Evolutionary conservation across 2,113 vertebrate species (phyloP).

Genomic region (Ursus arctos): DNA sequence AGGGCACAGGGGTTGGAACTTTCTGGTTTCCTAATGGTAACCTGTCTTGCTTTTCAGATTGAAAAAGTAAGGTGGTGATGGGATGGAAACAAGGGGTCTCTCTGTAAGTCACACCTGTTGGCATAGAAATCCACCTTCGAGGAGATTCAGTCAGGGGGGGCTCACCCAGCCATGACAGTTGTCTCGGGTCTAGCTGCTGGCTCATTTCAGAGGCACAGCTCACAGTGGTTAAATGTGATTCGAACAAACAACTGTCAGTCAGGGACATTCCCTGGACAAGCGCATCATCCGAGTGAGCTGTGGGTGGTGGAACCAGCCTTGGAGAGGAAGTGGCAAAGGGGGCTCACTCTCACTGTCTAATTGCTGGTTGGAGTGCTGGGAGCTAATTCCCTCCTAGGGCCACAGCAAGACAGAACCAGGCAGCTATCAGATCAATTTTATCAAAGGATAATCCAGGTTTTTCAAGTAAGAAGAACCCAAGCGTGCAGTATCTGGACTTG

Average conservation of each 20-base stretch:
- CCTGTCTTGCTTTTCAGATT: not conserved
- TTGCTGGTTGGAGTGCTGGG: not conserved
- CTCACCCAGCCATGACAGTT: not conserved
- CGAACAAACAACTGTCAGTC: not conserved
- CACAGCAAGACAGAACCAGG: not conserved
- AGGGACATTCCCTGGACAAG: not conserved
- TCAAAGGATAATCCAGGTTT: slow-evolving; percentile 18
- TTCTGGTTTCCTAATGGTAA: not conserved
- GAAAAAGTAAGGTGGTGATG: not conserved
- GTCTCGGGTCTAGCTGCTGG: not conserved
- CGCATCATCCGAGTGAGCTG: not conserved
- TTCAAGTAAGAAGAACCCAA: not conserved
- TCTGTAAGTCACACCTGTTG: not conserved
- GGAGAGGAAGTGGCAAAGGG: not conserved
- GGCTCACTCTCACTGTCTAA: not conserved
- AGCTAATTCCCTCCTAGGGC: not conserved
- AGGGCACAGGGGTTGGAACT: not conserved
- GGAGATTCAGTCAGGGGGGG: not conserved
- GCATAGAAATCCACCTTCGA: not conserved
- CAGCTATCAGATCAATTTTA: not conserved
- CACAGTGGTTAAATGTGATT: not conserved
- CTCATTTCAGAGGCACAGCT: slow-evolving; percentile 23
- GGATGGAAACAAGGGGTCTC: not conserved
- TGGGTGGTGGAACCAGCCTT: not conserved
- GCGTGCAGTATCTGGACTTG: not conserved